Base-by-base conservation (phyloP, 2,888 invertebrate species). In the Suillia variegata region DNA sequence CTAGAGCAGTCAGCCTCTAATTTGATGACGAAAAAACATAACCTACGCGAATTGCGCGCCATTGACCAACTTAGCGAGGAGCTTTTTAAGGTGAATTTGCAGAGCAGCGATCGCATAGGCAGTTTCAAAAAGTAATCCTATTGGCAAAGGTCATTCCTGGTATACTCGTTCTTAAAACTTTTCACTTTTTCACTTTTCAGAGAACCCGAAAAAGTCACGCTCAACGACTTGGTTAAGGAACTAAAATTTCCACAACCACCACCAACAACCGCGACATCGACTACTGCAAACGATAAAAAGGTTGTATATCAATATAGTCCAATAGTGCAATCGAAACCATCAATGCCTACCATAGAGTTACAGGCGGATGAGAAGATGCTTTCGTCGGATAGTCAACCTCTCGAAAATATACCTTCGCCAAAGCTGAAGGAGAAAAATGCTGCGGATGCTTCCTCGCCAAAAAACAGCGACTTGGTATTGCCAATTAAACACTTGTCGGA, bases 11-110 rank as follows among this genome's bases (percentile, higher is more conserved):
- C 6, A n/a, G 38, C n/a, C 8, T 4, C 38, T 6, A 31, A 31
- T 12, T 13, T 13, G 6, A n/a, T 13, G 4, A n/a, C 45, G 26
- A 2, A 47, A 18, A 13, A 15, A 52, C 15, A 12, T 34, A 10
- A 22, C 53, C 21, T 49, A 38, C 17, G 58, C 58, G 53, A 67
- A 47, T 65, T 80, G 63, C 75, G 67, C 6, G 74, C 73, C 34
- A 81, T 81, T 20, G 93, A 95, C 79, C 87, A 89, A 26, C 83
- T 95, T n/a, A 90, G 94, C 33, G 90, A 93, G 78, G 86, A 89
- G 70, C 83, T 95, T 51, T 83, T 95, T 57, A 90, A 91, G 74
- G 86, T 89, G 76, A 89, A 88, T 62, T 79, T 91, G 60, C 86
- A 86, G 1, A 81, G 83, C 18, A 80, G 77, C 24, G 76, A 78